Percentiles rank a stretch among this genome's conserved stretches.
Conservation (phyloP, 2,888 invertebrate genomes). For the Zaprionus lineosus region DNA sequence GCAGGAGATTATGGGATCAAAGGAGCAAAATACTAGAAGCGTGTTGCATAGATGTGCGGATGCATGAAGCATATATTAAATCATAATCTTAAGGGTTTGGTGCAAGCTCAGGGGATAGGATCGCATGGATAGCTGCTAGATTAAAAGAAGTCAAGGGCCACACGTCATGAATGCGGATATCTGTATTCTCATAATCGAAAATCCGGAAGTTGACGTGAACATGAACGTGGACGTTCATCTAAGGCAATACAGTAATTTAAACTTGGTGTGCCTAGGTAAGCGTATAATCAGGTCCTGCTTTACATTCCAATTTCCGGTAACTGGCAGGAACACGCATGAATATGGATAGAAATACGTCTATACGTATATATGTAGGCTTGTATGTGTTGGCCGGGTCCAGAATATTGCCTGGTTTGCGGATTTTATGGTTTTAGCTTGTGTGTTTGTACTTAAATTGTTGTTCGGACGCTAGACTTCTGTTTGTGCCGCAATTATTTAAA, state of each 20-base stretch:
- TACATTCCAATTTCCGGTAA: slow-evolving; percentile 78
- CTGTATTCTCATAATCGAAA: no score
- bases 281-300: slow-evolving; percentile 73
- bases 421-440: no score
- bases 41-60: no score
- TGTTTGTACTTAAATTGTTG: slow-evolving; percentile 22
- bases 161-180: neutral
- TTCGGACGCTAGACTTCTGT: slow-evolving; percentile 30
- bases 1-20: no score
- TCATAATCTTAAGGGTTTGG: neutral
- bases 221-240: no score
- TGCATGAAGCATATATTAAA: no score
- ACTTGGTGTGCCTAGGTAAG: slow-evolving; percentile 54
- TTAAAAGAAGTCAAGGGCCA: slow-evolving; percentile 4
- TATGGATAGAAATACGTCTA: no score
- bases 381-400: no score
- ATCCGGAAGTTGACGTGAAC: no score
- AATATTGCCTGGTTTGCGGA: no score
- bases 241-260: no score
- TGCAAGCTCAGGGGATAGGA: slow-evolving; percentile 1
- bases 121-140: neutral
- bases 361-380: neutral
- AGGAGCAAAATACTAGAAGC: no score
- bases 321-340: slow-evolving; percentile 14
- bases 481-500: slow-evolving; percentile 75